Evolutionary conservation across 2,113 vertebrate species (phyloP), one percentile per base, ranked within the genome.

Genomic region (Jaculus jaculus): DNA sequence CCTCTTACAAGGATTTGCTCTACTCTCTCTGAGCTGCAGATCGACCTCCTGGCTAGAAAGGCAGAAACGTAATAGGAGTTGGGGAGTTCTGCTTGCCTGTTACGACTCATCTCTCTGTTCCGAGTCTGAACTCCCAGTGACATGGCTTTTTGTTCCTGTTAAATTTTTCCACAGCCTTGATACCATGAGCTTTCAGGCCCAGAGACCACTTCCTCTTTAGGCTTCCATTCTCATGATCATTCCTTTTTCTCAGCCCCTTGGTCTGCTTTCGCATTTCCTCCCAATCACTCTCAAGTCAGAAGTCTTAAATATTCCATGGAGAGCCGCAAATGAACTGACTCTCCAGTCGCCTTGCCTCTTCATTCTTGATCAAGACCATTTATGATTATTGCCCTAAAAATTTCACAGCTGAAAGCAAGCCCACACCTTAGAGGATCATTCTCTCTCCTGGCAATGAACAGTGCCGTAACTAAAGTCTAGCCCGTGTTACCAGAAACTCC

Each of bases 1-100:
- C 97, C 97, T 96, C 92, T 94, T 95, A 95, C 93, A 96, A 95
- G 95, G 75, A 94, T 94, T 88, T 85, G 88, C 58, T 88, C 90
- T 75, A 21, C 87, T 90, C 93, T 90, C 69, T 60, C 34, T 37
- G 30, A 84, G 84, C 78, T 80, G 81, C 89, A 80, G 93, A 94
- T 51, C 51, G 8, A 94, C 94, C 95, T 95, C 84, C 91, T 87
- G 28, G 94, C 93, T 92, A 63, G 15, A 94, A 92, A 65, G 87
- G 92, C 94, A 90, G 87, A 37, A 72, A 69, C 75, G 74, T 93
- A 93, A 95, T 4, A 78, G 87, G 82, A 94, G 82, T 47, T 39
- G 91, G 84, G 87, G 72, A 72, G 51, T 63, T 63, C 32, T 37
- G 73, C 84, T 65, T 54, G 88, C 88, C 86, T 93, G 39, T 82